Percentiles rank a stretch among this genome's conserved stretches.
These are phyloP conservation scores for Chaenocephalus aceratus DNA, from an alignment of 2,113 vertebrate species.

Conservation along the genomic window DNA sequence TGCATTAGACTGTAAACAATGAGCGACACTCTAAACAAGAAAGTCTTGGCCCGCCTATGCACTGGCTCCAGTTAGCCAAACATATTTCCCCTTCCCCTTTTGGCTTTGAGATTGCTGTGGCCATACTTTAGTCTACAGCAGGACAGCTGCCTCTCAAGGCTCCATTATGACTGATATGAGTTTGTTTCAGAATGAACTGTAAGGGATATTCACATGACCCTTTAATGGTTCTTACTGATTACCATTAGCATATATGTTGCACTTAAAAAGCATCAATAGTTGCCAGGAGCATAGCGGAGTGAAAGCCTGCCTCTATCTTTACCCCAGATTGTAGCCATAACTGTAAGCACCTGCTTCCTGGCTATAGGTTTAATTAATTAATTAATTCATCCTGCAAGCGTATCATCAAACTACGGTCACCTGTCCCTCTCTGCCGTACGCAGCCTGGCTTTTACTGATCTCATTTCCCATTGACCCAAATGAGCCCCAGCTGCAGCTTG, in stretches of 20 bases:
- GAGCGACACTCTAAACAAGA: no score
- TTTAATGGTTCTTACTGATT: conserved; percentile 47
- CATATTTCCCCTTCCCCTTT: no score
- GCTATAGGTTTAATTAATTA: conserved; percentile 17
- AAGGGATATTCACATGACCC: conserved; percentile 35
- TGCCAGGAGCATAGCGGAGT: conserved; percentile 25
- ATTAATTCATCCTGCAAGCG: conserved; percentile 53
- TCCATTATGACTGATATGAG: conserved; percentile 6
- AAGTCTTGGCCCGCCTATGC: no score
- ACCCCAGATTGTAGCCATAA: conserved; percentile 34
- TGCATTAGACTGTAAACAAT: no score
- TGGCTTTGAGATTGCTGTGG: not conserved
- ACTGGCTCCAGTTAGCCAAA: no score
- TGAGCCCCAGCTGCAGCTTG: conserved; percentile 73
- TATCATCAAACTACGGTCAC: conserved; percentile 61
- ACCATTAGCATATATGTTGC: conserved; percentile 34
- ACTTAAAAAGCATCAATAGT: conserved; percentile 35
- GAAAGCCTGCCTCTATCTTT: conserved; percentile 23
- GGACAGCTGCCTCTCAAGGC: conserved; percentile 11
- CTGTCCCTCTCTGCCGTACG: conserved; percentile 52
- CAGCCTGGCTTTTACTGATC: conserved; percentile 59
- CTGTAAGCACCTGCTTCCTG: conserved; percentile 48
- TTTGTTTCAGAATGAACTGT: conserved; percentile 31
- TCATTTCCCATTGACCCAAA: conserved; percentile 72
- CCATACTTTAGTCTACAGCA: not conserved